A percentile compares a stretch with the other conserved stretches of the same genome.
Evolutionary conservation across 1,140 invertebrate species (phyloP).

Genomic region (Octopus sinensis): DNA sequence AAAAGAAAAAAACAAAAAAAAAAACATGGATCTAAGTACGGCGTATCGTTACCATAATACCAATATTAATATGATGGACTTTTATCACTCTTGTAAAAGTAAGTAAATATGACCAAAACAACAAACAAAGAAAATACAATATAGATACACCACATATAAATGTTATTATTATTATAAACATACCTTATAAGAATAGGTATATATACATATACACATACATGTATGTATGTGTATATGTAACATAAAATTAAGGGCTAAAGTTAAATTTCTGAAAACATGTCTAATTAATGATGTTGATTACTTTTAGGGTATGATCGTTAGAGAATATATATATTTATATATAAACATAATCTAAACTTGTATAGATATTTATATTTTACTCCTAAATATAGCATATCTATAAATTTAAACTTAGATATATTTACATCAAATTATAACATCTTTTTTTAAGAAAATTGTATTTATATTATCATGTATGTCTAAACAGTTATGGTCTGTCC

Average conservation of each 20-base stretch:
- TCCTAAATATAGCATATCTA: no score
- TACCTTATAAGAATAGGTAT: neutral
- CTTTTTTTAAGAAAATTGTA: no score
- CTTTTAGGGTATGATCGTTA: no score
- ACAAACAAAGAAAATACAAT: neutral
- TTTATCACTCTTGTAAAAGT: slow-evolving; percentile 51
- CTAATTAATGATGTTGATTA: no score
- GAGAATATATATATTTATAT: neutral
- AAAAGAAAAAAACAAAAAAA: no score
- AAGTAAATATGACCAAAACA: slow-evolving; percentile 26
- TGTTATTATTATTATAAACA: neutral
- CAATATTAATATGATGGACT: slow-evolving; percentile 41
- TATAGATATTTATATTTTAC: no score
- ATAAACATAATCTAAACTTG: no score
- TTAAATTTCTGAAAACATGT: no score
- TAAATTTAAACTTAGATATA: no score
- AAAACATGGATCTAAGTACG: slow-evolving; percentile 30
- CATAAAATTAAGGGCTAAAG: neutral
- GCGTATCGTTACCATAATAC: slow-evolving; percentile 37
- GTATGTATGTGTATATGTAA: neutral
- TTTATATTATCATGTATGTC: no score
- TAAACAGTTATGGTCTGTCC: no score
- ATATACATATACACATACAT: neutral
- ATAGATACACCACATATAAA: slow-evolving; percentile 1
- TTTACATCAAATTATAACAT: no score